Evolutionary conservation across 2,888 invertebrate species (phyloP).

Genomic region (Proisotoma minuta): DNA sequence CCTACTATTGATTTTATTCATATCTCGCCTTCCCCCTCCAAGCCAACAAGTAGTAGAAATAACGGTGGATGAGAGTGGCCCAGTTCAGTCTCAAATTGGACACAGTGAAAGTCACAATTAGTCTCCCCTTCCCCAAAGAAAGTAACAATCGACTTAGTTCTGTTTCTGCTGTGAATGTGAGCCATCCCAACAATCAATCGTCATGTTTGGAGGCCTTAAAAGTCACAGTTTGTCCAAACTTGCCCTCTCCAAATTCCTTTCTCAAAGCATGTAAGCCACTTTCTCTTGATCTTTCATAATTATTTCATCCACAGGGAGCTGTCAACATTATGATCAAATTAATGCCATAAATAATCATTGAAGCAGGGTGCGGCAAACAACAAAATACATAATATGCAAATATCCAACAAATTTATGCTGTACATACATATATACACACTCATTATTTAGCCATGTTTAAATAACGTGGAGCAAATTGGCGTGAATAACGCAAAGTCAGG

Average conservation of each 20-base stretch:
- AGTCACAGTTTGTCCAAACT: slow-evolving; percentile 69
- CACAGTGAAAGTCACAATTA: too few relatives aligned
- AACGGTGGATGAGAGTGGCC: background rate
- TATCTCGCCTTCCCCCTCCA: slow-evolving; percentile 8
- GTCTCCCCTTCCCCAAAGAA: too few relatives aligned
- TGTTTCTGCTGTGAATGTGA: slow-evolving; percentile 16
- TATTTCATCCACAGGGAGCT: slow-evolving; percentile 8
- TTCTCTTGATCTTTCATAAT: slow-evolving; percentile 7
- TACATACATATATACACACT: too few relatives aligned
- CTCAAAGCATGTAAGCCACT: slow-evolving; percentile 70
- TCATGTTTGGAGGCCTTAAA: slow-evolving; percentile 69
- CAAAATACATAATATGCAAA: too few relatives aligned
- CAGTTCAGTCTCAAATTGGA: too few relatives aligned
- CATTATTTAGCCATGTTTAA: too few relatives aligned
- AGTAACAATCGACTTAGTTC: too few relatives aligned
- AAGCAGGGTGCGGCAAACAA: slow-evolving; percentile 9
- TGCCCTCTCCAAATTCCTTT: slow-evolving; percentile 68
- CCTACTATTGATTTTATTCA: slow-evolving; percentile 13
- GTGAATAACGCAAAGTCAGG: too few relatives aligned
- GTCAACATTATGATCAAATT: slow-evolving; percentile 4
- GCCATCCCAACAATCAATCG: slow-evolving; percentile 46
- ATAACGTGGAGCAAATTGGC: too few relatives aligned
- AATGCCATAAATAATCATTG: slow-evolving; percentile 16
- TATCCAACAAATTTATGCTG: too few relatives aligned
- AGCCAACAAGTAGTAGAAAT: slow-evolving; percentile 13